phyloP scores from a whole-genome alignment of 2,888 invertebrate species.

The Bhutanitis thaidina region DNA sequence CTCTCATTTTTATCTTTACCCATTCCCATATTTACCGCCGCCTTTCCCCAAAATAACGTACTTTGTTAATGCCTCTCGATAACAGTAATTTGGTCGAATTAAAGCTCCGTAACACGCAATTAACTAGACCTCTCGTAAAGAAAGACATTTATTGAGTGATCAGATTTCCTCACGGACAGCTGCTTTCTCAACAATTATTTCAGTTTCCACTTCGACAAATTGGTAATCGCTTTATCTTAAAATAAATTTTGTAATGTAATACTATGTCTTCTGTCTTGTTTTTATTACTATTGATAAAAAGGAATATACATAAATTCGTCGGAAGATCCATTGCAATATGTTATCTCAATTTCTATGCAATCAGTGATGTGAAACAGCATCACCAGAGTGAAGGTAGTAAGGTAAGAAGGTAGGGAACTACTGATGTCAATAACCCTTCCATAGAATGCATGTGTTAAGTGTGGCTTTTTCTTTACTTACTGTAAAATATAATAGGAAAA shows the following conservation, averaged over 20 bases:
- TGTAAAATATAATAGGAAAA: too few relatives aligned
- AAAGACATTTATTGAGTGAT: conserved; percentile 30
- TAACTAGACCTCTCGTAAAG: conserved; percentile 24
- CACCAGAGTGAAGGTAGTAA: too few relatives aligned
- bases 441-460: too few relatives aligned
- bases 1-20: conserved; percentile 1
- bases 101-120: conserved; percentile 27
- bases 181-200: conserved; percentile 9
- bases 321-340: too few relatives aligned
- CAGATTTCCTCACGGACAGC: conserved; percentile 19
- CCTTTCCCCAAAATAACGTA: conserved; percentile 1
- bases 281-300: too few relatives aligned
- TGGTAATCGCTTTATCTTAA: conserved; percentile 11
- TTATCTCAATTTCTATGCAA: too few relatives aligned
- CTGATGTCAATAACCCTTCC: too few relatives aligned
- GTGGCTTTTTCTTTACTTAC: too few relatives aligned
- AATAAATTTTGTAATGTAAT: not conserved
- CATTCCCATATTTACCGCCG: conserved; percentile 8
- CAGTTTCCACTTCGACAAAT: conserved; percentile 7
- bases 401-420: too few relatives aligned
- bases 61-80: conserved; percentile 26
- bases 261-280: too few relatives aligned
- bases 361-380: too few relatives aligned
- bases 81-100: conserved; percentile 29
- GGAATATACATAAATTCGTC: too few relatives aligned